Conservation (phyloP, 2,797 vertebrate species). For the Coluber constrictor region DNA sequence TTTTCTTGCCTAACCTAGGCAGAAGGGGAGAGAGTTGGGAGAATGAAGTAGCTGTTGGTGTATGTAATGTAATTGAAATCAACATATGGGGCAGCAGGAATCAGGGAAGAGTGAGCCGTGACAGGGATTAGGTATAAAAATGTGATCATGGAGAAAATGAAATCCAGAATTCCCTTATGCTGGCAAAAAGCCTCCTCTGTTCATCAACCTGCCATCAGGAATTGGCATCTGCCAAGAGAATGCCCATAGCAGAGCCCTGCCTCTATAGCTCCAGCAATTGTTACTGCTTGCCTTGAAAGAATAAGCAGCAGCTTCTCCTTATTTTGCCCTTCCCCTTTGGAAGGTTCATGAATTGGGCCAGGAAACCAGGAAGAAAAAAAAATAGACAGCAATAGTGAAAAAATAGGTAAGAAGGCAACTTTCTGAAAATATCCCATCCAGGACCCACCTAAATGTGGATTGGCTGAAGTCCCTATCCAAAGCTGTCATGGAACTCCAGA, state of each 20-base stretch:
- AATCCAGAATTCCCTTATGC: slow-evolving; percentile 18
- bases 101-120: not conserved
- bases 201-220: not conserved
- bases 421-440: not conserved
- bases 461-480: not conserved
- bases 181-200: not conserved
- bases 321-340: too few relatives aligned
- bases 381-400: not conserved
- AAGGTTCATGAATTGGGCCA: not conserved
- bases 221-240: not conserved
- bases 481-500: not conserved
- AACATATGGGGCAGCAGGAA: not conserved
- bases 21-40: not conserved
- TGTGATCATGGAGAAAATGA: not conserved
- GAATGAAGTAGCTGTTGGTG: not conserved
- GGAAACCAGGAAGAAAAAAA: too few relatives aligned
- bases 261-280: not conserved
- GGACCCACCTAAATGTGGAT: not conserved
- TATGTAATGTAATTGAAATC: not conserved
- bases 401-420: not conserved
- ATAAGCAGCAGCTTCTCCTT: not conserved
- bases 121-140: not conserved
- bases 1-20: not conserved
- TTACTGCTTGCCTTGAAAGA: not conserved
- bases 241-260: not conserved